Conservation (phyloP, 2,113 vertebrate genomes). For the Oplegnathus fasciatus region DNA sequence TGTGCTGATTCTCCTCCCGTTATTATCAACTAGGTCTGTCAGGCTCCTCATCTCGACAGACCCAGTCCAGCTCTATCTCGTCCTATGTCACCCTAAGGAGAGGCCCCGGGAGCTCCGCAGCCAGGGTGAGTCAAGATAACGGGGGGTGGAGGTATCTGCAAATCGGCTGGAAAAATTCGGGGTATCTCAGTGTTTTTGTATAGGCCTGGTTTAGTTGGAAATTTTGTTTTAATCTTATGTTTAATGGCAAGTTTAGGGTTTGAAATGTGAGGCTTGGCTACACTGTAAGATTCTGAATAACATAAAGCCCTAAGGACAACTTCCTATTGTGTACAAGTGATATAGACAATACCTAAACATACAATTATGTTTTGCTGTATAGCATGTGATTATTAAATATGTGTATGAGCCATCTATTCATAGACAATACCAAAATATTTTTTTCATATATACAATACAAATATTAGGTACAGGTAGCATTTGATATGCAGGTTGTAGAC, state of each 20-base stretch:
- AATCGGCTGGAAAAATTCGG: neutral
- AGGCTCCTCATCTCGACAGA: conserved; percentile 87
- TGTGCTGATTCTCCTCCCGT: neutral
- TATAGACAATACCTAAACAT: neutral
- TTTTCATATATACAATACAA: neutral
- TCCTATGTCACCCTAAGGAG: conserved; percentile 92
- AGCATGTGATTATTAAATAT: neutral
- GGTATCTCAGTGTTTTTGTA: neutral
- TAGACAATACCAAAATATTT: neutral
- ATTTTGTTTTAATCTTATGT: neutral
- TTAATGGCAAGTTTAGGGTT: neutral
- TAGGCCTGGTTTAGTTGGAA: neutral
- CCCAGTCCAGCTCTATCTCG: conserved; percentile 88
- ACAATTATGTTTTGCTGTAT: neutral
- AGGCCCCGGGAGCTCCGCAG: conserved; percentile 77
- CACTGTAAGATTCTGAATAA: neutral
- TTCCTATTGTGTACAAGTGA: neutral
- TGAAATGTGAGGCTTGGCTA: neutral
- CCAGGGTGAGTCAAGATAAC: conserved; percentile 82
- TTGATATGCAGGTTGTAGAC: neutral
- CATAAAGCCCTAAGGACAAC: too few species aligned
- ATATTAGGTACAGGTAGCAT: too few species aligned
- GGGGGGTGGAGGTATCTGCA: neutral
- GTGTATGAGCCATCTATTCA: too few species aligned
- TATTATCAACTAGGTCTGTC: conserved; percentile 81